These are phyloP conservation scores for Rhinopomastus cyanomelas DNA, from an alignment of 2,113 vertebrate genomes.

Conservation along the genomic window DNA sequence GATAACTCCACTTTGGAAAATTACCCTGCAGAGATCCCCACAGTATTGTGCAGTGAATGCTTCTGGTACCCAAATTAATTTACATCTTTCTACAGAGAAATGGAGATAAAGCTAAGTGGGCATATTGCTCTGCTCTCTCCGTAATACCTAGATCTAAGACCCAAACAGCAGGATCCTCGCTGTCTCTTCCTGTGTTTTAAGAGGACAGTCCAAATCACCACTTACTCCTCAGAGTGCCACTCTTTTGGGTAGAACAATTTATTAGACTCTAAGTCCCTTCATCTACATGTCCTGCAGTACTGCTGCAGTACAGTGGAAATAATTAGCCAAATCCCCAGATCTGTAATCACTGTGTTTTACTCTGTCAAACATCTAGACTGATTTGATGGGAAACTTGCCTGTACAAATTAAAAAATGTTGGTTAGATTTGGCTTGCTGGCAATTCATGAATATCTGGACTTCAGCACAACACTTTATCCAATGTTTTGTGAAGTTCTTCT, in stretches of 20 bases:
- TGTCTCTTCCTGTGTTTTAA: background rate
- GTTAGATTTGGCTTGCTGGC: background rate
- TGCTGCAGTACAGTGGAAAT: background rate
- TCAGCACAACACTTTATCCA: slow-evolving; percentile 2
- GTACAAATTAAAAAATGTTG: background rate
- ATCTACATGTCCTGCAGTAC: background rate
- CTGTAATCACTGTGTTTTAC: background rate
- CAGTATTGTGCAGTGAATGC: background rate
- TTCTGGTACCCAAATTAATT: background rate
- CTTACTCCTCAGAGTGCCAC: background rate
- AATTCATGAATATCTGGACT: slow-evolving; percentile 11
- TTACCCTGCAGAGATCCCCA: background rate
- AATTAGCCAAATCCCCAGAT: background rate
- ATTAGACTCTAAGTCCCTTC: background rate
- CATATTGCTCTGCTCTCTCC: background rate
- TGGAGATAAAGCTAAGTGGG: background rate
- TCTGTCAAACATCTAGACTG: background rate
- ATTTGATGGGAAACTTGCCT: background rate
- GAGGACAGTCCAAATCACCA: background rate
- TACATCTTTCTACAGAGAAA: background rate
- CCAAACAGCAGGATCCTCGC: background rate
- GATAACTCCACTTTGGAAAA: background rate
- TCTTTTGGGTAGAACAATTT: background rate
- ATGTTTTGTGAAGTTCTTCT: slow-evolving; percentile 19
- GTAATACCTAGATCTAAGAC: background rate